These are phyloP conservation scores for Babylonia areolata DNA, from an alignment of 1,140 invertebrate genomes.

Conservation along the genomic window DNA sequence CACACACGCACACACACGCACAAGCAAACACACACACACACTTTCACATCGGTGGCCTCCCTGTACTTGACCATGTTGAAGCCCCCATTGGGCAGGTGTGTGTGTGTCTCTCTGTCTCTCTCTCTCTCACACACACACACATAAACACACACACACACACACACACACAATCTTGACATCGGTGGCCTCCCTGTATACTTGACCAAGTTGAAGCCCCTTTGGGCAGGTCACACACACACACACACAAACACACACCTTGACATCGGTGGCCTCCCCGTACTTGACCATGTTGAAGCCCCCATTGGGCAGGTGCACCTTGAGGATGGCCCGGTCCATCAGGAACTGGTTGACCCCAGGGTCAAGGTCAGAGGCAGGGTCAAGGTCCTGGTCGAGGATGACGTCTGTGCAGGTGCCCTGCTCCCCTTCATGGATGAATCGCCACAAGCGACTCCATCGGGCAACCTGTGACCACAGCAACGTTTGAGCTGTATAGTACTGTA, in stretches of 20 bases:
- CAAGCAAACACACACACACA: constrained; percentile 52
- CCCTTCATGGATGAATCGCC: constrained; percentile 68
- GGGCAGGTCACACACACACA: background rate
- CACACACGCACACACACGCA: background rate
- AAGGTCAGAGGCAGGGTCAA: constrained; percentile 56
- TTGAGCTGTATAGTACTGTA: too few species aligned
- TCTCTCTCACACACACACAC: background rate
- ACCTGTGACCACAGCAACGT: constrained; percentile 55
- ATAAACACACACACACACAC: background rate
- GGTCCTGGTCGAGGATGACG: constrained; percentile 63
- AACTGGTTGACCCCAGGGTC: constrained; percentile 67
- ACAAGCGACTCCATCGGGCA: constrained; percentile 68
- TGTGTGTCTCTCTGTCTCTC: background rate
- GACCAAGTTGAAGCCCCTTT: too few species aligned
- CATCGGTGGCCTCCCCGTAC: constrained; percentile 89
- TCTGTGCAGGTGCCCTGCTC: constrained; percentile 68
- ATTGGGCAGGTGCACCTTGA: constrained; percentile 91
- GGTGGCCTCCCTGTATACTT: background rate
- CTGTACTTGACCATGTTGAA: constrained; percentile 93
- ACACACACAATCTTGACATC: background rate
- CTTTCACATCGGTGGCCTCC: constrained; percentile 89
- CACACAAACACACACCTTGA: constrained; percentile 79
- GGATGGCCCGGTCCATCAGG: constrained; percentile 72
- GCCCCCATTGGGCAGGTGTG: constrained; percentile 90
- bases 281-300: constrained; percentile 93